Evolutionary conservation across 2,797 vertebrate genomes (phyloP), one percentile per base, ranked within the genome.

Genomic region (Chrysocyon brachyurus): DNA sequence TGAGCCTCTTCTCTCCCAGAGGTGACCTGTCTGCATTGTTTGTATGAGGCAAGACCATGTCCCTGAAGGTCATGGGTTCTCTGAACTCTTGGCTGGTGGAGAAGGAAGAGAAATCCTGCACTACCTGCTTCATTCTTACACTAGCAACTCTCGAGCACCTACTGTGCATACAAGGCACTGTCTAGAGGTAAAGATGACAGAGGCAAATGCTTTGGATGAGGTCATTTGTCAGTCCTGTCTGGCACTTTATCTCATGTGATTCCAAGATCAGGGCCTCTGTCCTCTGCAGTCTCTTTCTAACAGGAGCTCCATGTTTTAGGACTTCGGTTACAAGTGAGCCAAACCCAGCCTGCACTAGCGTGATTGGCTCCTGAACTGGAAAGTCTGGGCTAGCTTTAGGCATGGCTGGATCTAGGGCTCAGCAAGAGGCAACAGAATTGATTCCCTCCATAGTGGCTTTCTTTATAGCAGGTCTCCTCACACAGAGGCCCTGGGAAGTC

Each of bases 241-340:
- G 17, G 8, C 26, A 4, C 24, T 12, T 9, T 3, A 3, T 17
- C 28, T 14, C 28, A 12, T 8, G 8, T 0, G 5, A 12, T 63
- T 57, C 90, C 2, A 24, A 46, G 72, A 54, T 40, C 10, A 31
- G 91, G 73, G 49, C 33, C 57, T 63, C 75, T 68, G 46, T 54
- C 64, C 22, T 57, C 56, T 5, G 5, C 33, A 28, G 17, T 49
- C 66, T 68, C 57, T 0, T 49, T 56, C 40, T 63, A 21, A 79
- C 19, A 31, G n/a, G 63, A 73, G 36, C 31, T 36, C 3, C 10
- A 19, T 26, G 12, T 79, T 46, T 87, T 57, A 84, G 86, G 52
- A 54, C 40, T 93, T 68, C 0, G 7, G 86, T 46, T 26, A 21
- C 33, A 83, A 56, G 28, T 33, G 46, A 52, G 59, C 15, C 33